These are phyloP conservation scores for Eilema griseolum DNA, from an alignment of 2,888 invertebrate species.

Conservation along the genomic window DNA sequence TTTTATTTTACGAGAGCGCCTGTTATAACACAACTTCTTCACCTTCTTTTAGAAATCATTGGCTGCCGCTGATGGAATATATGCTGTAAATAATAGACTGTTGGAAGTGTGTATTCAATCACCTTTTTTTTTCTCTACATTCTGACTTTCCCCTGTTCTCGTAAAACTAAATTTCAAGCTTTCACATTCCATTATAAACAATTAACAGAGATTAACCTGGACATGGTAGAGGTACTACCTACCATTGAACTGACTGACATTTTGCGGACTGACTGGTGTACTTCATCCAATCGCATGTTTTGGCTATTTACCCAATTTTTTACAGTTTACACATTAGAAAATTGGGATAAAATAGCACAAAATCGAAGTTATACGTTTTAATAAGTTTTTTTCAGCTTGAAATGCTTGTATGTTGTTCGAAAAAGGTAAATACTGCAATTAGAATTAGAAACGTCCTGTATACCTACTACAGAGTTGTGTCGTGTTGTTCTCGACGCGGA, in stretches of 20 bases:
- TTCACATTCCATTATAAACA: background rate
- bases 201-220: background rate
- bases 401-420: too few relatives aligned
- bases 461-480: too few relatives aligned
- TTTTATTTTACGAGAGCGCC: too few relatives aligned
- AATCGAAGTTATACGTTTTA: background rate
- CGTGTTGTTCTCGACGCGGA: too few relatives aligned
- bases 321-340: too few relatives aligned
- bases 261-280: background rate
- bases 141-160: conserved; percentile 25
- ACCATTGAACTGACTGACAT: too few relatives aligned
- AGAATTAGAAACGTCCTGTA: too few relatives aligned
- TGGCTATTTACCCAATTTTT: background rate
- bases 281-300: background rate
- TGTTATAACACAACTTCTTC: background rate
- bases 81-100: background rate
- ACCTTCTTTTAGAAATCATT: background rate
- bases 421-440: too few relatives aligned
- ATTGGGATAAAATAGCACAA: background rate
- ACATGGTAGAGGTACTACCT: background rate
- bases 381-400: too few relatives aligned
- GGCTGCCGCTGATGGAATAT: background rate
- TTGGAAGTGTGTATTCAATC: background rate
- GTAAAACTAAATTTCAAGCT: background rate
- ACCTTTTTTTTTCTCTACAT: conserved; percentile 2